Conservation (phyloP, 2,888 invertebrate species). For the Pseudolycoriella hygida region DNA sequence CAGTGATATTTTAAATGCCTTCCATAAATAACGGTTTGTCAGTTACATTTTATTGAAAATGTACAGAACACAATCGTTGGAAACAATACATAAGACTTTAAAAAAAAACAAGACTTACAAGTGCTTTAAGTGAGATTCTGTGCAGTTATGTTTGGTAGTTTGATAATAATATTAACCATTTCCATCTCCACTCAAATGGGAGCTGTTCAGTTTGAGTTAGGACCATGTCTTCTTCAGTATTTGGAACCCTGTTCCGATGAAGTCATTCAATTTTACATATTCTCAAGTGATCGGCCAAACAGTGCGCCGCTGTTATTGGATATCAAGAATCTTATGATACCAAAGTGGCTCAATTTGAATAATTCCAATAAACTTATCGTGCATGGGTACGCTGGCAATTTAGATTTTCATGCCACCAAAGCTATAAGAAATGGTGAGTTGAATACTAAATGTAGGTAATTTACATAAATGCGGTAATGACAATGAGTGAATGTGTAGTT, state of each 20-base stretch:
- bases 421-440: conserved; percentile 14
- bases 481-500: background rate
- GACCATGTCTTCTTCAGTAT: conserved; percentile 16
- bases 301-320: conserved; percentile 12
- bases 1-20: too few relatives aligned
- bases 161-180: background rate
- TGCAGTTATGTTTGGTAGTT: too few relatives aligned
- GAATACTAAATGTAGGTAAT: background rate
- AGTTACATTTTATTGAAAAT: too few relatives aligned
- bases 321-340: conserved; percentile 11
- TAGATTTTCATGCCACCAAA: conserved; percentile 22
- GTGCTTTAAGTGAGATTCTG: too few relatives aligned
- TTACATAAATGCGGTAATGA: background rate
- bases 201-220: conserved; percentile 9
- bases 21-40: too few relatives aligned
- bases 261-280: conserved; percentile 15
- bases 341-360: conserved; percentile 11
- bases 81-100: too few relatives aligned
- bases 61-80: too few relatives aligned
- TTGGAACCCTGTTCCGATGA: conserved; percentile 15
- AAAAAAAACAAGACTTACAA: too few relatives aligned
- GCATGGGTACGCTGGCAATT: conserved; percentile 29
- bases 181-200: background rate
- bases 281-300: conserved; percentile 13
- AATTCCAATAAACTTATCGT: conserved; percentile 17